Evolutionary conservation across 2,113 vertebrate genomes (phyloP).

Genomic region (Herpailurus yagouaroundi): DNA sequence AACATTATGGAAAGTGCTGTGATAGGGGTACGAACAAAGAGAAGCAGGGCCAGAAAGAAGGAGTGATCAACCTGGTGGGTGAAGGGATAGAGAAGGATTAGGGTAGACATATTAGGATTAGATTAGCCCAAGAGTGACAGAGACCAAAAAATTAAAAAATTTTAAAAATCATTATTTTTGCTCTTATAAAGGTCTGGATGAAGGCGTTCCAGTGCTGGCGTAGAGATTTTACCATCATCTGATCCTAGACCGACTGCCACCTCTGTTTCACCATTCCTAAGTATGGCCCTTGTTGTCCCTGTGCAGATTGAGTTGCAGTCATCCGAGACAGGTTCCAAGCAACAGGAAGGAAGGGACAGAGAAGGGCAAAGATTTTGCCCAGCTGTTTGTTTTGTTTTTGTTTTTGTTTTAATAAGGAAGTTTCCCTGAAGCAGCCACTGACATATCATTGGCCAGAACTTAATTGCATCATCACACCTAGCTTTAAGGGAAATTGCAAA

Average conservation of each 20-base stretch:
- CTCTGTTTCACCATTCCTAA: background rate
- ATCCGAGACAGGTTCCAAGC: background rate
- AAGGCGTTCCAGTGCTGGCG: background rate
- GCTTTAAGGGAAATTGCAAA: background rate
- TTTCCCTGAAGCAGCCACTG: background rate
- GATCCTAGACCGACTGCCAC: background rate
- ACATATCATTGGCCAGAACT: background rate
- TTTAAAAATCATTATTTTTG: background rate
- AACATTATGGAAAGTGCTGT: background rate
- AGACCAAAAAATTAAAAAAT: background rate
- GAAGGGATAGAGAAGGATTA: background rate
- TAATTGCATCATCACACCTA: background rate
- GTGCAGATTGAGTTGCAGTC: background rate
- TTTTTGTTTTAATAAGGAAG: background rate
- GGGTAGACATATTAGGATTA: background rate
- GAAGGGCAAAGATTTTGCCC: background rate
- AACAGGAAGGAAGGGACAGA: background rate
- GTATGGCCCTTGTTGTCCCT: background rate
- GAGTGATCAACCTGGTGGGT: background rate
- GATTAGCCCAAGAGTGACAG: background rate
- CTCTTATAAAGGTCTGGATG: background rate
- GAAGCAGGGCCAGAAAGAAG: background rate
- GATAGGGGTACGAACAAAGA: background rate
- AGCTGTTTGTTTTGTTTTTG: background rate
- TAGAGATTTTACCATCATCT: background rate